Evolutionary conservation across 1,140 invertebrate species (phyloP).

Genomic region (Galendromus occidentalis): DNA sequence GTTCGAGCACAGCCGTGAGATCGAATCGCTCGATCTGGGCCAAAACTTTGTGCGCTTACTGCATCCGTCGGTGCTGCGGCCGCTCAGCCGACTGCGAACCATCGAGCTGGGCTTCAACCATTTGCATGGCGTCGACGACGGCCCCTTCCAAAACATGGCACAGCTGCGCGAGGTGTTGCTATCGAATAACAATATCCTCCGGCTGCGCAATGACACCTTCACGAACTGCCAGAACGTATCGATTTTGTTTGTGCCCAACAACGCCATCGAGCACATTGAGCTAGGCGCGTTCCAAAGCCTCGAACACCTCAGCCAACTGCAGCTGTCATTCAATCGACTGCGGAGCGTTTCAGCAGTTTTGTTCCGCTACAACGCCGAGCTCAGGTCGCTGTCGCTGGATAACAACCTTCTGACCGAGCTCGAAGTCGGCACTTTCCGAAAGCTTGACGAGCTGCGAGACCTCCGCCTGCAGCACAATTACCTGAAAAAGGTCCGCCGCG

Average conservation of each 20-base stretch:
- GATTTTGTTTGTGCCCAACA: conserved; percentile 66
- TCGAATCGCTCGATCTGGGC: conserved; percentile 65
- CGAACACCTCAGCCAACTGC: conserved; percentile 52
- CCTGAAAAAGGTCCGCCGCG: conserved; percentile 46
- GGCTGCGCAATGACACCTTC: conserved; percentile 58
- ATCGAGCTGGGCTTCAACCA: conserved; percentile 74
- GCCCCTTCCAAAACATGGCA: conserved; percentile 52
- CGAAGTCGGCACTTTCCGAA: conserved; percentile 52
- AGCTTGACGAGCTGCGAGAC: conserved; percentile 48
- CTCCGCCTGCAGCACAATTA: conserved; percentile 68
- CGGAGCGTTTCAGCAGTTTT: conserved; percentile 47
- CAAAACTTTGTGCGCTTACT: conserved; percentile 48
- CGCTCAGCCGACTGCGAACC: conserved; percentile 48
- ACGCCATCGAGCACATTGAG: conserved; percentile 56
- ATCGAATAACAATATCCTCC: conserved; percentile 72
- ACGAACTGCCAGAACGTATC: conserved; percentile 48
- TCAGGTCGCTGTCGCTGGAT: conserved; percentile 66
- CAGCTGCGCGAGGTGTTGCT: conserved; percentile 58
- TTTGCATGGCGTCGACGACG: conserved; percentile 49
- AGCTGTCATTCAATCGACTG: conserved; percentile 67
- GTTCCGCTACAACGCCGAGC: conserved; percentile 46
- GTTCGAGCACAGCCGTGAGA: conserved; percentile 45
- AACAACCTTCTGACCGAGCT: conserved; percentile 66
- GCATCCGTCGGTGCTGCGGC: conserved; percentile 38
- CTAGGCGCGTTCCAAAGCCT: conserved; percentile 46